Conservation (phyloP, 2,888 invertebrate genomes). For the Pandemis corylana region DNA sequence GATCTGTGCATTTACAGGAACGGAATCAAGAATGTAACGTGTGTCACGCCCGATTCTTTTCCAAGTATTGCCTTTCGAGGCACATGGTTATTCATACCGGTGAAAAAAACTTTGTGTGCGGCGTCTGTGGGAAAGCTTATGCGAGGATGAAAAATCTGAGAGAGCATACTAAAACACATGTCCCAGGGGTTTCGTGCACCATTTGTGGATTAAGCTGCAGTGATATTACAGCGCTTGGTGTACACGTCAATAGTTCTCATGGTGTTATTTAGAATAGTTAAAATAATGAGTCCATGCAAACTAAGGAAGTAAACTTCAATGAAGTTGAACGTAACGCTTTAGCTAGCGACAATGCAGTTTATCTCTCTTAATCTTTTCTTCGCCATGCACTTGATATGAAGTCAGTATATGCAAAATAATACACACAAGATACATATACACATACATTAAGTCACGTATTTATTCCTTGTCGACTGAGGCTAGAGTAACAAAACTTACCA, state of each 20-base stretch:
- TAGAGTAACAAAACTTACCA: no score
- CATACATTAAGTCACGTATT: no score
- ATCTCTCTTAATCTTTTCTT: no score
- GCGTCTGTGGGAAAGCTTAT: constrained; percentile 76
- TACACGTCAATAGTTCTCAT: constrained; percentile 54
- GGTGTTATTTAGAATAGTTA: constrained; percentile 42
- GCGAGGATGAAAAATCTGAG: constrained; percentile 64
- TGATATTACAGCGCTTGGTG: constrained; percentile 53
- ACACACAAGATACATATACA: no score
- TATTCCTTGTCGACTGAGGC: no score
- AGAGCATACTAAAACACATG: constrained; percentile 64
- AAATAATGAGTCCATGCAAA: no score
- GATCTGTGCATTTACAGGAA: constrained; percentile 73
- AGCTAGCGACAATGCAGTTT: no score
- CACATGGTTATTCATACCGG: constrained; percentile 82
- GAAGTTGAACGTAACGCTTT: no score
- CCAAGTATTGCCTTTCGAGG: constrained; percentile 71
- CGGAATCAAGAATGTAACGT: constrained; percentile 67
- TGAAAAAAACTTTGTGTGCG: constrained; percentile 78
- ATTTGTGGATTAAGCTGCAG: constrained; percentile 57
- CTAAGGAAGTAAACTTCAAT: no score
- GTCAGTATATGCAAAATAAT: no score
- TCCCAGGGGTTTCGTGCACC: constrained; percentile 50
- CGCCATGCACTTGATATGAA: no score
- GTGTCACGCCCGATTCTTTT: constrained; percentile 70